These are phyloP conservation scores for Mizuhopecten yessoensis DNA, from an alignment of 1,140 invertebrate species.

Conservation along the genomic window DNA sequence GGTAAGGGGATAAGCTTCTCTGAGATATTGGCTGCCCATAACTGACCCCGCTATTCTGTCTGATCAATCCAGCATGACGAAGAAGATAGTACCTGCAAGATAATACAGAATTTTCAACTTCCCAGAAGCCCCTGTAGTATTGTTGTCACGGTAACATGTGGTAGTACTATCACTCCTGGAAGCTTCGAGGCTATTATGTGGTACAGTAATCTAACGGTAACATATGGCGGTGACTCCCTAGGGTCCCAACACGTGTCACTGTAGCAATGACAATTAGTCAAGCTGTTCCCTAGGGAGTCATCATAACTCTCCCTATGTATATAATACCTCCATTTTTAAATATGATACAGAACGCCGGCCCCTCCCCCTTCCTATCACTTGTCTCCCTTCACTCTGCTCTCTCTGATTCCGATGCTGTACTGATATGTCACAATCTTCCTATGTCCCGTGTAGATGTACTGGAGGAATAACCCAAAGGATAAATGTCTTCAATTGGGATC, in stretches of 20 bases:
- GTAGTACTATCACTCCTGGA: neutral
- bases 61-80: slow-evolving; percentile 21
- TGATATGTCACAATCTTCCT: no score
- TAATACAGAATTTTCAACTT: neutral
- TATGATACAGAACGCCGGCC: no score
- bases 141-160: neutral
- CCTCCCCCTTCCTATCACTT: neutral
- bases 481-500: no score
- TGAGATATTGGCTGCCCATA: neutral
- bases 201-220: neutral
- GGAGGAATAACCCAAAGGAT: no score
- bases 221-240: neutral
- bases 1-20: neutral
- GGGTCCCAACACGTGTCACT: neutral
- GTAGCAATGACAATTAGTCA: neutral
- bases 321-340: neutral
- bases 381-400: neutral
- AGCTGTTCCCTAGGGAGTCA: neutral
- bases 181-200: neutral
- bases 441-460: no score
- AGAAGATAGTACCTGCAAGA: neutral
- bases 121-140: neutral
- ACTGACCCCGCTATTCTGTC: slow-evolving; percentile 1
- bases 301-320: neutral
- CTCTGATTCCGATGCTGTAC: neutral